Evolutionary conservation across 2,113 vertebrate genomes (phyloP), one percentile per base, ranked within the genome.

Genomic region (Dicaeum eximium): DNA sequence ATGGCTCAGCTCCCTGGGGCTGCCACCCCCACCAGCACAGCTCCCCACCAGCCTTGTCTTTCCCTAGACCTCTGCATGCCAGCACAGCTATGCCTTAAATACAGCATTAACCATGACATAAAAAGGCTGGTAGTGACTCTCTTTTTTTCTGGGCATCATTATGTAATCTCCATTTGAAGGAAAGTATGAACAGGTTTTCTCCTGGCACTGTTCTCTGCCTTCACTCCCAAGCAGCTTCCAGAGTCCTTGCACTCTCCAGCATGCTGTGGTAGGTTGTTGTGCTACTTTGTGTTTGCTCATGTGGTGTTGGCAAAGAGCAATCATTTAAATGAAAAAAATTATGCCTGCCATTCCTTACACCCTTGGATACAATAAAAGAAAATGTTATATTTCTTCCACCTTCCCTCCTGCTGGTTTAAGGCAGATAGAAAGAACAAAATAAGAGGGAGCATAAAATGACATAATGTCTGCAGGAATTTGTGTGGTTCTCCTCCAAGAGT

Each of bases 51-150:
- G 27, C 58, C 21, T 38, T 5, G 0, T 17, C 61, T 67, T 60
- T 7, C 8, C 8, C 14, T 5, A 78, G 33, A 45, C 7, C 40
- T 61, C 61, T 0, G 0, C 54, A 45, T 18, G 15, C 28, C 73
- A 57, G 31, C 69, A 42, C 0, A 4, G 35, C 37, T 27, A 23
- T 3, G 24, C 0, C 0, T 56, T 70, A 77, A 74, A 75, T 35
- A 75, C 6, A 95, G 70, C 44, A 35, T 48, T 81, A 89, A 50
- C 17, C 21, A 30, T 10, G 56, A 60, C 58, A 50, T 33, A 5
- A 57, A 62, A 75, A 33, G 9, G 16, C 61, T 57, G 31, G 10
- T 17, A 50, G 48, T 31, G 13, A 54, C n/a, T 64, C 14, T 47
- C 5, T 42, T 38, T 66, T 81, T 70, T 75, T 30, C 73, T 60